phyloP scores from a whole-genome alignment of 2,888 invertebrate genomes.

The Embidobia sp. region DNA sequence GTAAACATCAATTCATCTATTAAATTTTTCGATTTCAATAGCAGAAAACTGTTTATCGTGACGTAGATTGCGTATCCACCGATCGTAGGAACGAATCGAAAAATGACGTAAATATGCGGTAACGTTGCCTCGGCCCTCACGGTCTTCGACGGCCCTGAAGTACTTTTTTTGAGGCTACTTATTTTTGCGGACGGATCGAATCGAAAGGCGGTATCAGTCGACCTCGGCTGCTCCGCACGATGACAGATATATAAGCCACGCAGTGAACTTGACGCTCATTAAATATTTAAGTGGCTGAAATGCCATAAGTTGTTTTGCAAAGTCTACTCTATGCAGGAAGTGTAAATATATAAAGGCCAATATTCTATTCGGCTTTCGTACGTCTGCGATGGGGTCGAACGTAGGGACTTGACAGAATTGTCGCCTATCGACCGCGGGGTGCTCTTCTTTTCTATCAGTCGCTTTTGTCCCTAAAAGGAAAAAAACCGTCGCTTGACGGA shows the following conservation, averaged over 20 bases:
- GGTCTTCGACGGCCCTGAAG: constrained; percentile 32
- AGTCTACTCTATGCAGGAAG: constrained; percentile 32
- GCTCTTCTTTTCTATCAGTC: too few relatives aligned
- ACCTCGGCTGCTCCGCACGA: constrained; percentile 49
- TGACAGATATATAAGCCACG: constrained; percentile 46
- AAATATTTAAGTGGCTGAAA: constrained; percentile 43
- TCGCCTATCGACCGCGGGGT: too few relatives aligned
- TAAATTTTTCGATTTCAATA: too few relatives aligned
- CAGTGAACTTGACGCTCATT: constrained; percentile 52
- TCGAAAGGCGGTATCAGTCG: constrained; percentile 34
- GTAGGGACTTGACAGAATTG: too few relatives aligned
- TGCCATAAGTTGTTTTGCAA: constrained; percentile 31
- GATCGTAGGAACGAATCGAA: too few relatives aligned
- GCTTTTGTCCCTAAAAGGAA: too few relatives aligned
- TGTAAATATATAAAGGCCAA: not conserved
- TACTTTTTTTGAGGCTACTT: constrained; percentile 48
- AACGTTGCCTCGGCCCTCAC: constrained; percentile 17
- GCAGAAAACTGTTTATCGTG: too few relatives aligned
- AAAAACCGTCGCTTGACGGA: constrained; percentile 5
- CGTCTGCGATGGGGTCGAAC: too few relatives aligned
- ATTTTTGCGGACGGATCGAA: constrained; percentile 48
- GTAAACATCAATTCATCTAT: too few relatives aligned
- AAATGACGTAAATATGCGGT: not conserved
- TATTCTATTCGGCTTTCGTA: too few relatives aligned
- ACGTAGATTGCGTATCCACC: too few relatives aligned